Conservation (phyloP, 2,797 vertebrate species). For the Xenops minutus region DNA sequence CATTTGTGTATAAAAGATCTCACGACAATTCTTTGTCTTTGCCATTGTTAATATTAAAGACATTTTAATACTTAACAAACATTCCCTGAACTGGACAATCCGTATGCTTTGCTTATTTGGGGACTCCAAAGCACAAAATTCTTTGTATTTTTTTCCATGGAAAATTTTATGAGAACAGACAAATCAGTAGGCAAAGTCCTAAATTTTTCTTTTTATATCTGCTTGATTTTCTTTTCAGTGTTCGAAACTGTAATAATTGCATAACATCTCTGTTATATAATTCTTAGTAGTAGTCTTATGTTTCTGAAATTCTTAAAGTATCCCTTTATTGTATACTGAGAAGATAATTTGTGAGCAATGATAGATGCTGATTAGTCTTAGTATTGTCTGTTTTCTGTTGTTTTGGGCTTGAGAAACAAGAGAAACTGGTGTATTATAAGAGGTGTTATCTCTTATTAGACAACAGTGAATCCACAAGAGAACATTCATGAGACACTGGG, state of each 20-base stretch:
- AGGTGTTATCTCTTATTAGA: neutral
- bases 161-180: neutral
- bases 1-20: neutral
- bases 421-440: neutral
- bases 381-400: neutral
- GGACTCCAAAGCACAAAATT: neutral
- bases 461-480: neutral
- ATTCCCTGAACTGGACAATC: neutral
- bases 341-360: neutral
- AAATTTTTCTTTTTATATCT: neutral
- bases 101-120: neutral
- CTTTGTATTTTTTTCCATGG: neutral
- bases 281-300: neutral
- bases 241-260: neutral
- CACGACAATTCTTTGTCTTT: neutral
- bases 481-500: neutral
- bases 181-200: neutral
- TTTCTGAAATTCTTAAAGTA: neutral
- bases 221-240: neutral
- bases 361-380: neutral
- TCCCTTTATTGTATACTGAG: neutral
- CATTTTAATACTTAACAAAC: constrained; percentile 1
- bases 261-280: neutral
- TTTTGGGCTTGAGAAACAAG: neutral
- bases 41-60: neutral